Base-by-base conservation (phyloP, 1,140 invertebrate genomes). In the Diorhabda elongata region DNA sequence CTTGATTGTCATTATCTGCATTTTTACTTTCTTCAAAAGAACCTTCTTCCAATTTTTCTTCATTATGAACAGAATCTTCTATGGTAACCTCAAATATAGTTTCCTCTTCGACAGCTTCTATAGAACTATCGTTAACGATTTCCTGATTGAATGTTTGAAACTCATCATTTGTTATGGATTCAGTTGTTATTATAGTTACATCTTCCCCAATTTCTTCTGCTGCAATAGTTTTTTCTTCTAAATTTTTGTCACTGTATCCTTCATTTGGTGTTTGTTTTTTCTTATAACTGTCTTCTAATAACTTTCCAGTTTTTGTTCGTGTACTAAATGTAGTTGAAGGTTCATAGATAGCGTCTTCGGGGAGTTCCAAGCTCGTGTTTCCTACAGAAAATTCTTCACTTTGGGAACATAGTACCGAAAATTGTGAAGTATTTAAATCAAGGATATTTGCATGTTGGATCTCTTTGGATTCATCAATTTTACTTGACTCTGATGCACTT, bases 281-380 rank as follows among this genome's bases (percentile, higher is more conserved):
- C 66, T 73, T 43, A 70, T 70, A 42, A 70, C 70, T 3, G 68
- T 61, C 2, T 68, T 26, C 58, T 70, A 66, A 11, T 60, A 5
- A 45, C 26, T 43, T 61, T 11, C 3, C 64, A 63, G 58, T 69
- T 41, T 63, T 71, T 69, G 61, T 73, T 67, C 60, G 41, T 58
- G 56, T 66, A 41, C 44, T 66, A 56, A 4, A 9, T 7, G 71
- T 73, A 61, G 71, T 73, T 11, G 72, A 69, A 0, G 69, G 72
- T 2, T 67, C 64, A 41, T 67, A 26, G 42, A 66, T 66, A 5
- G 64, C 64, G 47, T 66, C 45, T 4, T 66, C 47, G 43, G 64
- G 64, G 26, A 66, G 2, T 5, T 7, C 7, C n/a, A 11, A 7
- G 8, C 47, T 57, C 4, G 64, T 26, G 8, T 66, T 52, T n/a